Evolutionary conservation across 2,113 vertebrate genomes (phyloP), one percentile per base, ranked within the genome.

Genomic region (Pygoscelis antarcticus): DNA sequence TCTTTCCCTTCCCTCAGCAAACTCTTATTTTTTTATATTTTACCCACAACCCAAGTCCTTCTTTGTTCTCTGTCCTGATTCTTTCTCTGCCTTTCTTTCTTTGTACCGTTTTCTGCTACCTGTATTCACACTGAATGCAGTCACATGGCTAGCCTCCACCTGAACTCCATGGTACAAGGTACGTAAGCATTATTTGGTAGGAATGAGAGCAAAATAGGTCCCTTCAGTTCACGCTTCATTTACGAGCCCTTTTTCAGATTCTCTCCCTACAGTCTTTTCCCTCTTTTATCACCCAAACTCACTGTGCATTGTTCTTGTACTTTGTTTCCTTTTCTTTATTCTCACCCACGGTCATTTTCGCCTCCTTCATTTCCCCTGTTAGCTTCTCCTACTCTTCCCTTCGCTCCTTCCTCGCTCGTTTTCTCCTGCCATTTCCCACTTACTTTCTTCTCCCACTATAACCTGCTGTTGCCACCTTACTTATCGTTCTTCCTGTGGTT

Each of bases 401-500:
- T 34, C 2, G 0, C 75, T 87, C 52, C 58, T 77, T 83, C 36
- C 52, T 62, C 5, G 1, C 54, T 71, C 3, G 3, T 83, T 89
- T 77, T 60, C 49, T 75, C 57, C 89, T 68, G 27, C 25, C 16
- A 16, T 72, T 89, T 91, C 70, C 84, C 61, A 30, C 30, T 25
- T 23, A 18, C 14, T 58, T 77, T 75, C 47, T 93, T 32, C 36
- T 76, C 55, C 34, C 20, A 17, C 17, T 42, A 26, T 2, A 38
- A 36, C 40, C 18, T 3, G 1, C 40, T 65, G 22, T 44, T 40
- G 47, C 52, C 57, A 71, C 40, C 26, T 29, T 49, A 26, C 42
- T 62, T 7, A 0, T 38, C 1, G 0, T 21, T 69, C 29, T 42
- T 68, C 34, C 68, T 29, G 36, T 22, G 18, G 3, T 49, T 72